Base-by-base conservation (phyloP, 2,113 vertebrate genomes). In the Pygoscelis antarcticus region DNA sequence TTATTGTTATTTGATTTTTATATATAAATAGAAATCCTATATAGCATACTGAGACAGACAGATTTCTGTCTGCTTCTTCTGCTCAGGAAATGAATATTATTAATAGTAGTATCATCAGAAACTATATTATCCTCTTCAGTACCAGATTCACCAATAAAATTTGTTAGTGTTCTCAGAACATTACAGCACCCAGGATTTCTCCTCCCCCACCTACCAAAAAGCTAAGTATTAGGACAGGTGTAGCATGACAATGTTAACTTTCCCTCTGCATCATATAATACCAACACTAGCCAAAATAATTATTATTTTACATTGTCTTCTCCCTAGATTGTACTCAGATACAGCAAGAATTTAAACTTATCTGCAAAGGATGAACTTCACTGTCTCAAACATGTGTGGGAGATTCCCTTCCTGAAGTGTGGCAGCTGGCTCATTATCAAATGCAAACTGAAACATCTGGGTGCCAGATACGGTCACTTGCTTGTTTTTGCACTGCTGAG, bases 401-500 rank as follows among this genome's bases (percentile, higher is more conserved):
- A 92, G 93, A 97, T 95, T 94, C 60, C 65, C 49, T 49, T 84
- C 79, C 52, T 52, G 27, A 92, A 96, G 58, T 85, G 77, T 79
- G 90, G 74, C 49, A 49, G 82, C 79, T 96, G 95, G 85, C 66
- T 19, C 62, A 60, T 72, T 91, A 92, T 89, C 95, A 97, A 96
- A 96, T 96, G 40, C 51, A 92, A 93, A 92, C 60, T 49, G 36
- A 87, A 94, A 89, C 92, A 97, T 96, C 85, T 98, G 97, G 71
- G 42, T 83, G 68, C 95, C 96, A 97, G 91, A 97, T 75, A 93
- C 11, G 25, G 61, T 54, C 57, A 89, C n/a, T 95, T 55, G 68
- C 36, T 81, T 81, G 40, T 78, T 91, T 91, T 83, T 81, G n/a
- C 81, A 66, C 49, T 65, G 34, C 62, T 71, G 34, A 87, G n/a